Evolutionary conservation across 1,140 invertebrate genomes (phyloP).

Genomic region (Diorhabda sublineata): DNA sequence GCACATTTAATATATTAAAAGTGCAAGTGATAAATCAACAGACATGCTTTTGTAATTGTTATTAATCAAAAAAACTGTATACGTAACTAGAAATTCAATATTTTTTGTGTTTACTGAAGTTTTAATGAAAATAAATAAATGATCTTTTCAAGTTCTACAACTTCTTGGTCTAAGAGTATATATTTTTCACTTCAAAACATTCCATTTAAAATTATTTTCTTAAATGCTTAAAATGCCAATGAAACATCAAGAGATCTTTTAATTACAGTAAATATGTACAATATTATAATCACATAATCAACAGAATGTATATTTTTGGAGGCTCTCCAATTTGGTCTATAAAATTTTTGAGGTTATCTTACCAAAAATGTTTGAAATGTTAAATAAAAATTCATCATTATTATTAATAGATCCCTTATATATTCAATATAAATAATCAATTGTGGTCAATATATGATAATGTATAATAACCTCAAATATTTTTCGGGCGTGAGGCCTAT

Average conservation of each 20-base stretch:
- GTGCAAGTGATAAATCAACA: no score
- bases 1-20: no score
- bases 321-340: neutral
- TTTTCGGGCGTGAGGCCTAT: neutral
- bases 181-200: no score
- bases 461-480: neutral
- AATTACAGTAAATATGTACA: constrained; percentile 21
- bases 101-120: no score
- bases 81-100: no score
- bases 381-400: neutral
- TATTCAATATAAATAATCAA: neutral
- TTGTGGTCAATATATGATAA: neutral
- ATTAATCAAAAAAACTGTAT: no score
- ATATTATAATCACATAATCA: constrained; percentile 14
- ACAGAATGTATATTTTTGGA: constrained; percentile 10
- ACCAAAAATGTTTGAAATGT: neutral
- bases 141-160: no score
- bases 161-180: no score
- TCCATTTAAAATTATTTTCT: neutral
- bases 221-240: constrained; percentile 5
- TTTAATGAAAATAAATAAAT: no score
- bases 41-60: no score
- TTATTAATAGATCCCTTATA: neutral
- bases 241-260: constrained; percentile 17
- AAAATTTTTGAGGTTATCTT: neutral